These are phyloP conservation scores for Acestrorhynchus altus DNA, from an alignment of 2,797 vertebrate species.

Conservation along the genomic window DNA sequence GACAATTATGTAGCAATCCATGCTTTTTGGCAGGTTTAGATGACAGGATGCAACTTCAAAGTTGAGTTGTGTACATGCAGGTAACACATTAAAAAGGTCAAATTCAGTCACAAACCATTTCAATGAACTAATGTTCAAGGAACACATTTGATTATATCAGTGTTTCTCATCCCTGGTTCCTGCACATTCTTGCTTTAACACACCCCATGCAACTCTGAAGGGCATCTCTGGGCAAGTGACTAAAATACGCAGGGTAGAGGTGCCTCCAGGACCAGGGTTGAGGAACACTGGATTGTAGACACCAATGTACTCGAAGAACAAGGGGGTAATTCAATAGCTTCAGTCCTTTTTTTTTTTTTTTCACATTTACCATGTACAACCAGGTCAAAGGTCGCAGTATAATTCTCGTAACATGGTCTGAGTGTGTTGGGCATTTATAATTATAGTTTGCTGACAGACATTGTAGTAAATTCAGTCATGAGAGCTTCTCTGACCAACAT, in stretches of 20 bases:
- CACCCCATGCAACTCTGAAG: no score
- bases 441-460: not conserved
- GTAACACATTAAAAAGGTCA: constrained; percentile 2
- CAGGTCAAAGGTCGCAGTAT: no score
- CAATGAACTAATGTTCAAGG: not conserved
- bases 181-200: no score
- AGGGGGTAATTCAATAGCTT: not conserved
- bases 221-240: no score
- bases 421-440: not conserved
- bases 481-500: no score
- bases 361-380: no score
- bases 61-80: constrained; percentile 1
- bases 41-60: constrained; percentile 44
- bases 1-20: constrained; percentile 53
- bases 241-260: no score
- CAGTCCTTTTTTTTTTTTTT: not conserved
- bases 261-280: no score
- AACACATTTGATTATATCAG: not conserved
- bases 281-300: not conserved
- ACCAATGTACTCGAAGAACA: not conserved
- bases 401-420: no score
- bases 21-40: constrained; percentile 17
- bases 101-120: constrained; percentile 6
- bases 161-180: no score
- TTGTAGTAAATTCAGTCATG: not conserved